Percentiles rank a stretch among this genome's conserved stretches.
Evolutionary conservation across 2,113 vertebrate species (phyloP).

Genomic region (Tretioscincus oriximinensis): DNA sequence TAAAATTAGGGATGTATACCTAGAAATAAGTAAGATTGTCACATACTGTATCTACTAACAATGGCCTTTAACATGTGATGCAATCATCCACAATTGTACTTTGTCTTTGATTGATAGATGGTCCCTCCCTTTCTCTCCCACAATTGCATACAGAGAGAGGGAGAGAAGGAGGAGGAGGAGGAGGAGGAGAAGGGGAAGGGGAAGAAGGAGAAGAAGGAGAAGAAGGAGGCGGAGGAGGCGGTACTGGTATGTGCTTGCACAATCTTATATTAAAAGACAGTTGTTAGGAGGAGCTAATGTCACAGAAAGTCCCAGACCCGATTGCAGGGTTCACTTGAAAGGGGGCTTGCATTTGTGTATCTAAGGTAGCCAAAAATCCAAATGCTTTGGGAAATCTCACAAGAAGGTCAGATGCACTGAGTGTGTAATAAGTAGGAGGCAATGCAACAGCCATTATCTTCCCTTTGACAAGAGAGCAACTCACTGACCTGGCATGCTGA

Average conservation of each 20-base stretch:
- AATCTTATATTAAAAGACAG: accelerated
- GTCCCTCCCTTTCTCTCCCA: too few relatives aligned
- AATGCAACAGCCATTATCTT: slow-evolving; percentile 85
- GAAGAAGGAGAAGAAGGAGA: background rate
- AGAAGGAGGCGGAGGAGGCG: background rate
- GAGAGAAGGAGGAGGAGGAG: background rate
- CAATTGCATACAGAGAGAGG: too few relatives aligned
- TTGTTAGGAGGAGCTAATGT: background rate
- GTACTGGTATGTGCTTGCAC: background rate
- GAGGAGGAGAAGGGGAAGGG: too few relatives aligned
- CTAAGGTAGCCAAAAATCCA: slow-evolving; percentile 67
- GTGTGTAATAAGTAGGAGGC: slow-evolving; percentile 87
- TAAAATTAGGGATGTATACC: too few relatives aligned
- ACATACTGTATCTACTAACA: too few relatives aligned
- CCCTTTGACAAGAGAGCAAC: slow-evolving; percentile 79
- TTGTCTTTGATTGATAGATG: too few relatives aligned
- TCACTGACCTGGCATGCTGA: slow-evolving; percentile 90
- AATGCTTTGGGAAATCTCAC: slow-evolving; percentile 74
- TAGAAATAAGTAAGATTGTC: too few relatives aligned
- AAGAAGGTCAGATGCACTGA: slow-evolving; percentile 89
- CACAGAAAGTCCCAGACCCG: slow-evolving; percentile 36
- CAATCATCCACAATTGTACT: too few relatives aligned
- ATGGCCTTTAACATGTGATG: too few relatives aligned
- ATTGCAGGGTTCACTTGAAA: slow-evolving; percentile 38
- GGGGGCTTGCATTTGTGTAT: slow-evolving; percentile 49